Evolutionary conservation across 2,888 invertebrate species (phyloP).

Genomic region (Heliconius charithonia): DNA sequence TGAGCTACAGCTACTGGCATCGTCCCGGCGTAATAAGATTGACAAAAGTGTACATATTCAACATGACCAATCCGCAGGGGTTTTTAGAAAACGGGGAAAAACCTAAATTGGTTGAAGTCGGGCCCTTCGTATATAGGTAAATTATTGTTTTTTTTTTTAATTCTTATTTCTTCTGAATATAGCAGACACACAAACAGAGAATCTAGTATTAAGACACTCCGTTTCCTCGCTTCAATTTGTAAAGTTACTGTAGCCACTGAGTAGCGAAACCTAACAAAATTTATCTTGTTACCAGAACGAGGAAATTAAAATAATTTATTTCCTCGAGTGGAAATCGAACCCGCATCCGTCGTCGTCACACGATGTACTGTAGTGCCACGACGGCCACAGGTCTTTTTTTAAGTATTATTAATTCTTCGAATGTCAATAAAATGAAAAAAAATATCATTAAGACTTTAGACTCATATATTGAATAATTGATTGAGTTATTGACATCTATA

Average conservation of each 20-base stretch:
- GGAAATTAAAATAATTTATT: background rate
- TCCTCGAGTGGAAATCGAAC: background rate
- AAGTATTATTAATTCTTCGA: background rate
- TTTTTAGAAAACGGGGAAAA: constrained; percentile 90
- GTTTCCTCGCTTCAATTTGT: background rate
- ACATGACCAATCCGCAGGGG: constrained; percentile 92
- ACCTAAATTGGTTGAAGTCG: constrained; percentile 91
- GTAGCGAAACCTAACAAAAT: background rate
- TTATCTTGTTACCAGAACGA: background rate
- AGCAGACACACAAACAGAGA: background rate
- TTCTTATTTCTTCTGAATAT: background rate
- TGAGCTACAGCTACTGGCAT: constrained; percentile 95
- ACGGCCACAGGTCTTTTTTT: background rate
- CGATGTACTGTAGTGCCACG: background rate
- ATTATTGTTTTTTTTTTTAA: background rate
- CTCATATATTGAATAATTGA: too few relatives aligned
- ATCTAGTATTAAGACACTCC: background rate
- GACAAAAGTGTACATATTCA: constrained; percentile 94
- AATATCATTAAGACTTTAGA: too few relatives aligned
- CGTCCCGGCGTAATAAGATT: constrained; percentile 92
- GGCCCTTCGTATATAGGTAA: constrained; percentile 93
- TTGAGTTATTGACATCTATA: too few relatives aligned
- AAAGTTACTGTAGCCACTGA: background rate
- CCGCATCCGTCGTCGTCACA: background rate
- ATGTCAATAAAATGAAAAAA: too few relatives aligned